Percentiles rank a stretch among this genome's conserved stretches.
These are phyloP conservation scores for Drosophila barbarae DNA, from an alignment of 2,888 invertebrate genomes.

Conservation along the genomic window DNA sequence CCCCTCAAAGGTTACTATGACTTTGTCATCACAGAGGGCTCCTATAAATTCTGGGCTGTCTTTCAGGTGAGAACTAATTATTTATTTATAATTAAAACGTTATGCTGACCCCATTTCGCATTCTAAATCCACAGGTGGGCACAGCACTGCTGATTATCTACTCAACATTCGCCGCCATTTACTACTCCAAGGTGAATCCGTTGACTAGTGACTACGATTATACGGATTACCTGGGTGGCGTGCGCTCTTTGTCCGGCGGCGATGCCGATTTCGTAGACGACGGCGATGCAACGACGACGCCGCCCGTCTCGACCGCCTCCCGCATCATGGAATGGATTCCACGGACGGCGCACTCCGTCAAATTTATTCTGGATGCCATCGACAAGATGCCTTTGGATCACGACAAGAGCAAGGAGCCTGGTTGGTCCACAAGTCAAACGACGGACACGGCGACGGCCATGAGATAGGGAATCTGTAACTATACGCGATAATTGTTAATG, in stretches of 20 bases:
- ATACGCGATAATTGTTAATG: conserved; percentile 30
- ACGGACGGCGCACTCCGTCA: conserved; percentile 74
- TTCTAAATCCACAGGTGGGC: conserved; percentile 83
- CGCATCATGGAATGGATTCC: conserved; percentile 72
- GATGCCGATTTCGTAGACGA: conserved; percentile 78
- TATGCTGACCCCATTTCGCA: no score
- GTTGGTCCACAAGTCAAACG: conserved; percentile 47
- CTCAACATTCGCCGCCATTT: conserved; percentile 91
- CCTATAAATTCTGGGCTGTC: conserved; percentile 93
- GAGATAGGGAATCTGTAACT: conserved; percentile 31
- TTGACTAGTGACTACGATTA: conserved; percentile 89
- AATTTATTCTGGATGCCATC: conserved; percentile 79
- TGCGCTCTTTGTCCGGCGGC: conserved; percentile 82
- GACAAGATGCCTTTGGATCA: conserved; percentile 77
- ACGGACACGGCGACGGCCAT: conserved; percentile 22
- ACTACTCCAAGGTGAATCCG: conserved; percentile 93
- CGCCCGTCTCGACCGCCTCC: conserved; percentile 46
- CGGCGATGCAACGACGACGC: conserved; percentile 30
- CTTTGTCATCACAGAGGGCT: conserved; percentile 92
- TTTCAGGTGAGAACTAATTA: conserved; percentile 84
- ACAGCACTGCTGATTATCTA: conserved; percentile 90
- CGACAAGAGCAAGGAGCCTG: conserved; percentile 42
- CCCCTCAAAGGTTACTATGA: conserved; percentile 91
- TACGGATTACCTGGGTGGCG: conserved; percentile 86
- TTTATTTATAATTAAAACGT: not conserved